Conservation (phyloP, 2,888 invertebrate genomes). For the Idaea straminata region DNA sequence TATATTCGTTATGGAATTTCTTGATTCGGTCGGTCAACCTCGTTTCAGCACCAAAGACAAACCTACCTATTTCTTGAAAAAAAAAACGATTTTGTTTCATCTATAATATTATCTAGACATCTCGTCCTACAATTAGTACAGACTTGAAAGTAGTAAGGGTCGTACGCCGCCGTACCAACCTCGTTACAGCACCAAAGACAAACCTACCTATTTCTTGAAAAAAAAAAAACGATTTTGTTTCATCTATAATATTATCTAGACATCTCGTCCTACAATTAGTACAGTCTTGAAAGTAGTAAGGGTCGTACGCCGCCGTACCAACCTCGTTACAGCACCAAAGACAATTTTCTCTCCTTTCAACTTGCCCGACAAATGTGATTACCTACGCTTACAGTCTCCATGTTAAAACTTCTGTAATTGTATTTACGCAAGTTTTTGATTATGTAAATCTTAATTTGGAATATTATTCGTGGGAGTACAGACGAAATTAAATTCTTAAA, state of each 20-base stretch:
- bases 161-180: slow-evolving; percentile 24
- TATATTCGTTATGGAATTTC: no score
- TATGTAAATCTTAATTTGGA: slow-evolving; percentile 68
- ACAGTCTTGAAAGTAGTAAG: slow-evolving; percentile 37
- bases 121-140: slow-evolving; percentile 31
- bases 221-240: neutral
- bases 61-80: no score
- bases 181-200: no score
- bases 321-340: slow-evolving; percentile 62
- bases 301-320: slow-evolving; percentile 26
- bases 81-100: neutral
- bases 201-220: no score
- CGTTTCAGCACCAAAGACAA: no score
- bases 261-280: slow-evolving; percentile 31
- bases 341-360: slow-evolving; percentile 65
- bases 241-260: neutral
- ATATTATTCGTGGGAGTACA: slow-evolving; percentile 42
- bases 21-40: no score
- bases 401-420: slow-evolving; percentile 74
- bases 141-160: slow-evolving; percentile 37
- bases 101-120: slow-evolving; percentile 5
- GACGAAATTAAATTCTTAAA: slow-evolving; percentile 27
- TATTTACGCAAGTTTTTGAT: slow-evolving; percentile 68
- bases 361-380: slow-evolving; percentile 70
- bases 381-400: slow-evolving; percentile 63